Conservation (phyloP, 2,113 vertebrate species). For the Silurus meridionalis region DNA sequence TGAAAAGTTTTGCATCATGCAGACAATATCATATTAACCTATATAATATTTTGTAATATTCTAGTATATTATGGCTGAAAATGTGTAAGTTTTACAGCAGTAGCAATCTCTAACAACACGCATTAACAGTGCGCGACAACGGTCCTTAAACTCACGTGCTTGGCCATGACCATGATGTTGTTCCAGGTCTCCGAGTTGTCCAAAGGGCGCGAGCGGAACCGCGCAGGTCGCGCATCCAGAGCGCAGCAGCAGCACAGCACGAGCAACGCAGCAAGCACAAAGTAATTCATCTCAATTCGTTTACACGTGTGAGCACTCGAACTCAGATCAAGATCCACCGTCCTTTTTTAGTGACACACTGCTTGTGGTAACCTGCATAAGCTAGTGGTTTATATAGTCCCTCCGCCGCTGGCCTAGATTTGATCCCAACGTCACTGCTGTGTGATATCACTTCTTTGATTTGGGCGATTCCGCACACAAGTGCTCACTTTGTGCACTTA, state of each 20-base stretch:
- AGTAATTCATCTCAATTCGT: slow-evolving; percentile 40
- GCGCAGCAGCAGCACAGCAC: slow-evolving; percentile 34
- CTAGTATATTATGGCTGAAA: too few relatives aligned
- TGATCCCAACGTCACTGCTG: slow-evolving; percentile 39
- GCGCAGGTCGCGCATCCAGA: slow-evolving; percentile 1
- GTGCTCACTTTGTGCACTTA: slow-evolving; percentile 14
- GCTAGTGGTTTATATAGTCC: slow-evolving; percentile 36
- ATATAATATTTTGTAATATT: neutral
- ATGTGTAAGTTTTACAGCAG: too few relatives aligned
- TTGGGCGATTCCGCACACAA: slow-evolving; percentile 37
- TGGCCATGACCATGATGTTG: slow-evolving; percentile 43
- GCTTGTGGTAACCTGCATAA: slow-evolving; percentile 2
- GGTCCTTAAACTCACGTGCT: slow-evolving; percentile 42
- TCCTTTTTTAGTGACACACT: neutral
- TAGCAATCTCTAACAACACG: neutral
- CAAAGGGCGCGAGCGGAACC: slow-evolving; percentile 35
- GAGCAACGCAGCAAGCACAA: neutral
- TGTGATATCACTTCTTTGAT: slow-evolving; percentile 29
- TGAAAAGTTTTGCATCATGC: neutral
- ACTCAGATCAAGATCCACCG: neutral
- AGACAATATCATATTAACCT: neutral
- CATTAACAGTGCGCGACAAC: neutral
- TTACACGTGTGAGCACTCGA: neutral
- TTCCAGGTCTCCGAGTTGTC: slow-evolving; percentile 54
- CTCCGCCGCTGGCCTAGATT: slow-evolving; percentile 19